phyloP scores from a whole-genome alignment of 2,113 vertebrate species.

The Macquaria ambigua region DNA sequence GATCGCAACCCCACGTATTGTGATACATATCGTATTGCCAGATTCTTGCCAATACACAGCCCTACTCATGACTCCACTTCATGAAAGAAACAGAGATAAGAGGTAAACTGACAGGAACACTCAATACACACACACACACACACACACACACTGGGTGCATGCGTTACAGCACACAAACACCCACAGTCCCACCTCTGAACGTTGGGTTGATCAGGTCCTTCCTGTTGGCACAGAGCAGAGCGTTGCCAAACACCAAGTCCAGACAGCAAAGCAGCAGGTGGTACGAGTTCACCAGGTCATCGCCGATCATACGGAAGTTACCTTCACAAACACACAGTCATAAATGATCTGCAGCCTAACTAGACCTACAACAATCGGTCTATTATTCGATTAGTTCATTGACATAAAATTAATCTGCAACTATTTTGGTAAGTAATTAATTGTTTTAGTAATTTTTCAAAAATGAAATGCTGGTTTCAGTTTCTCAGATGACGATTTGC shows the following conservation, averaged over 20 bases:
- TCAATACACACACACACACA: background rate
- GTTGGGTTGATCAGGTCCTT: constrained; percentile 92
- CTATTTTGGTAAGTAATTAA: background rate
- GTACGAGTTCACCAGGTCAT: constrained; percentile 99
- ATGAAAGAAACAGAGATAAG: no score
- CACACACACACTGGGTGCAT: background rate
- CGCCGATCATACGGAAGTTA: constrained; percentile 98
- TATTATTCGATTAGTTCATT: no score
- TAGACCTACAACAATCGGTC: background rate
- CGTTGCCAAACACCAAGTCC: constrained; percentile 95
- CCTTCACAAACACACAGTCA: constrained; percentile 81
- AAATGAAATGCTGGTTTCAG: background rate
- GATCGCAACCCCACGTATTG: no score
- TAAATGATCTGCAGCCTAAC: background rate
- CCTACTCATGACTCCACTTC: no score
- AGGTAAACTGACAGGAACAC: background rate
- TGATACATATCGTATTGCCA: no score
- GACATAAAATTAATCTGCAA: background rate
- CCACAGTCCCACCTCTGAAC: constrained; percentile 88
- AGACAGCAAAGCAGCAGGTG: constrained; percentile 98
- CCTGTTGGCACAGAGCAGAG: constrained; percentile 91
- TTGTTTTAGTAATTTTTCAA: background rate
- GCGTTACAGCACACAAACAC: no score
- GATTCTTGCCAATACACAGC: no score
- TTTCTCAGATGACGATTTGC: background rate